phyloP scores from a whole-genome alignment of 2,888 invertebrate species.

The Latrodectus hesperus region DNA sequence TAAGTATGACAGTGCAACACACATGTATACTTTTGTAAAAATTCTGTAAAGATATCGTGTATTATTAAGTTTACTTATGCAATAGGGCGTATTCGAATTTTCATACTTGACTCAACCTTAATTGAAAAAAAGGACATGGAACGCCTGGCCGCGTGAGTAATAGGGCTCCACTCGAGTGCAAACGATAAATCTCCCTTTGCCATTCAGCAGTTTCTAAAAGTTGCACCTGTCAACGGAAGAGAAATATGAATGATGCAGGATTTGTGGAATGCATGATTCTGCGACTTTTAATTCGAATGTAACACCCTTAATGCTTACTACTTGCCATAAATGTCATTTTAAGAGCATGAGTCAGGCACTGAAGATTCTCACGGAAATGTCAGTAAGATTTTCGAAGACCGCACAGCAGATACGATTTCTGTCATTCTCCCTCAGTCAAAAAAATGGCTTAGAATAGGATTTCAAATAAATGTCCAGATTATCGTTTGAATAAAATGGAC shows the following conservation, averaged over 20 bases:
- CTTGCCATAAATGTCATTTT: neutral
- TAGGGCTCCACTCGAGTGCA: neutral
- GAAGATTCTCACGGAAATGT: too few species aligned
- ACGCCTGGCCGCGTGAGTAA: neutral
- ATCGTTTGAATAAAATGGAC: too few species aligned
- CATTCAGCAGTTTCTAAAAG: neutral
- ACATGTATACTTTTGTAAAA: too few species aligned
- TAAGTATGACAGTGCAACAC: too few species aligned
- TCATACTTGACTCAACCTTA: neutral
- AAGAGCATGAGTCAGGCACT: neutral
- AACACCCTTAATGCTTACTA: too few species aligned
- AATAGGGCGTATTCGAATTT: neutral
- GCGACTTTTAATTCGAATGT: neutral
- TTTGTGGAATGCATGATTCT: conserved; percentile 6
- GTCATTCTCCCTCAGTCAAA: too few species aligned
- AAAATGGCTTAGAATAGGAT: too few species aligned
- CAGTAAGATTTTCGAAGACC: too few species aligned
- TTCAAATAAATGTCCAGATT: too few species aligned
- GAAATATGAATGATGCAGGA: conserved; percentile 1
- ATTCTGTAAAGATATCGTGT: too few species aligned
- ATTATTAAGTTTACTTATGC: neutral
- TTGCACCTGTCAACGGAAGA: neutral
- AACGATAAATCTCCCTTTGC: neutral
- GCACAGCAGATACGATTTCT: too few species aligned
- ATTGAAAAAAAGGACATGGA: neutral